Conservation (phyloP, 2,888 invertebrate genomes). For the Hirtodrosophila histrioides region DNA sequence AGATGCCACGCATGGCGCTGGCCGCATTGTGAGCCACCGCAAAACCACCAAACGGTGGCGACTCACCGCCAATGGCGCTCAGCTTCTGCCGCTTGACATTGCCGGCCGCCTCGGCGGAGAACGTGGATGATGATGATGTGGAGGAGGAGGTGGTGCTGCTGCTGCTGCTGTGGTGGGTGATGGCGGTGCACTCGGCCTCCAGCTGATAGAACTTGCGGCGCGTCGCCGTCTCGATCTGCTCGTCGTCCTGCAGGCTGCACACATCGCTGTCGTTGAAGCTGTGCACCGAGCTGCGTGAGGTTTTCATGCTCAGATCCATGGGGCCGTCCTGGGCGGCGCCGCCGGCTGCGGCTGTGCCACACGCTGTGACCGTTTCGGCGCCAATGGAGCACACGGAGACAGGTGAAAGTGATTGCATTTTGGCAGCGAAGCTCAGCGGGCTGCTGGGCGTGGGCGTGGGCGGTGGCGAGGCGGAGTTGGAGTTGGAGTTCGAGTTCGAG, state of each 20-base stretch:
- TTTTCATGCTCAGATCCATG: constrained; percentile 92
- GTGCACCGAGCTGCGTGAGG: constrained; percentile 83
- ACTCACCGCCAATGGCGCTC: constrained; percentile 49
- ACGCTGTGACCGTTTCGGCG: constrained; percentile 56
- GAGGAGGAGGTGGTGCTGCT: constrained; percentile 44
- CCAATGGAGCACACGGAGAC: constrained; percentile 81
- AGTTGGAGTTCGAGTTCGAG: constrained; percentile 19
- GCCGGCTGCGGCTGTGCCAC: constrained; percentile 6
- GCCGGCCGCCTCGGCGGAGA: constrained; percentile 19
- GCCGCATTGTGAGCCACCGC: constrained; percentile 74
- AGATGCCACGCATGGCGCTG: constrained; percentile 79
- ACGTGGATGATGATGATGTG: constrained; percentile 48
- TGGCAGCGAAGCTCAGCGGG: constrained; percentile 72
- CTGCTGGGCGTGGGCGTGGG: constrained; percentile 41
- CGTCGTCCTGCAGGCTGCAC: constrained; percentile 69
- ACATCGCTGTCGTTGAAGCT: constrained; percentile 78
- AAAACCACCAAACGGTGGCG: constrained; percentile 60
- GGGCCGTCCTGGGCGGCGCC: constrained; percentile 88
- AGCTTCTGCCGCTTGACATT: constrained; percentile 78
- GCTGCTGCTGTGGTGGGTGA: constrained; percentile 16
- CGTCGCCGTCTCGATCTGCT: constrained; percentile 64
- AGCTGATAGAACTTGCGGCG: constrained; percentile 80
- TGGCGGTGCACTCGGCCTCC: constrained; percentile 62
- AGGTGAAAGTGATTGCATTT: constrained; percentile 82
- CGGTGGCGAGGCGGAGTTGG: constrained; percentile 34